A percentile compares a stretch with the other conserved stretches of the same genome.
These are phyloP conservation scores for Oriolus oriolus DNA, from an alignment of 2,113 vertebrate genomes.

Conservation along the genomic window DNA sequence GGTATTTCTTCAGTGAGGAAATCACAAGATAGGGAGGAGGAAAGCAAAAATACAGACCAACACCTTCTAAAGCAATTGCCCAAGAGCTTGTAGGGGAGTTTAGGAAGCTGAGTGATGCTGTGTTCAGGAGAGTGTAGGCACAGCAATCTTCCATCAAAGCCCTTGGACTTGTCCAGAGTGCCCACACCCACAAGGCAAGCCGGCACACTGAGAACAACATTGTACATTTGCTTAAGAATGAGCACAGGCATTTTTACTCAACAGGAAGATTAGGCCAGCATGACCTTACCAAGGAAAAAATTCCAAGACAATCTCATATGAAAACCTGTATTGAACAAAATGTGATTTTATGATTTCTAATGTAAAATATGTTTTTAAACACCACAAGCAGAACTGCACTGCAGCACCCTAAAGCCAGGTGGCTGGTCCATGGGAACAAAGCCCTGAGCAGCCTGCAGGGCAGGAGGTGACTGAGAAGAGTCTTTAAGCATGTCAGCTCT, in stretches of 20 bases:
- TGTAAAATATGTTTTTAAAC: background rate
- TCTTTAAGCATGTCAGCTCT: background rate
- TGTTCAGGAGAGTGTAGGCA: background rate
- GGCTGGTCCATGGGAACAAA: background rate
- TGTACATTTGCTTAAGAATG: background rate
- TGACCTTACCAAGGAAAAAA: background rate
- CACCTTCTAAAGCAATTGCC: background rate
- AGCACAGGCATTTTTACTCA: background rate
- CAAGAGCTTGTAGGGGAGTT: background rate
- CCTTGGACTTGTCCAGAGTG: background rate
- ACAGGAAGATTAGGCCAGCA: background rate
- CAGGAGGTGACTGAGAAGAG: background rate
- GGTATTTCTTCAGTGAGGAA: slow-evolving; percentile 18
- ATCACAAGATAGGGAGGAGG: background rate
- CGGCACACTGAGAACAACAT: background rate
- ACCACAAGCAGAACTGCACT: background rate
- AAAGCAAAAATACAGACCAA: background rate
- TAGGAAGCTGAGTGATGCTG: background rate
- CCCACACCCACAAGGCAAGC: background rate
- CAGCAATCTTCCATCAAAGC: background rate
- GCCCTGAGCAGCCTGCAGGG: background rate
- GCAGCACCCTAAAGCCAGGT: background rate
- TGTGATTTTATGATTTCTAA: background rate
- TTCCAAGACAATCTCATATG: background rate
- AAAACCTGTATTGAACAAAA: background rate